Evolutionary conservation across 2,113 vertebrate species (phyloP), one percentile per base, ranked within the genome.

Genomic region (Poeciliopsis prolifica): DNA sequence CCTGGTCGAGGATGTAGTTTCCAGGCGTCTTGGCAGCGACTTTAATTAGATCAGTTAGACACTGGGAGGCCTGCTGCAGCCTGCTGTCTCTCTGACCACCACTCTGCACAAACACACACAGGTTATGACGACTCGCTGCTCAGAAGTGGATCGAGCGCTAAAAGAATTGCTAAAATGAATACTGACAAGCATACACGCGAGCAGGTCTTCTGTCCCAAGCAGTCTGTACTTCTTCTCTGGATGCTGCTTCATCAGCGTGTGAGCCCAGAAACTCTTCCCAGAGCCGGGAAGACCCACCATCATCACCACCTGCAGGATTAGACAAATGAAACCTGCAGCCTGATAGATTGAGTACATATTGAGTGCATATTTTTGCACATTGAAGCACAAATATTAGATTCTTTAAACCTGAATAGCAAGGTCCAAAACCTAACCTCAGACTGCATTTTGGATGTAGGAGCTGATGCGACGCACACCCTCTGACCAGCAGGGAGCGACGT

Each of bases 1-100:
- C 96, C 96, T 98, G 97, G 83, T 98, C 96, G 8, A 98, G 94
- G 80, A 97, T 97, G 82, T 96, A 97, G 90, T 97, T 98, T 28
- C 95, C 93, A 65, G 91, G 94, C 74, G 89, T 94, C 80, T 93
- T 86, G 35, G 96, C 95, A 69, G 96, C 96, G 10, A 95, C 80
- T 83, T 94, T 96, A 82, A 97, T 94, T 74, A 97, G 90, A 60
- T 96, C 93, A 78, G 95, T 97, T 69, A 98, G 89, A 88, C 96
- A 97, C 78, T 94, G 95, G 75, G 96, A 95, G 48, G 96, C 96
- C 93, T 97, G 95, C 88, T 95, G 95, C 64, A 96, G 89, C 80
- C 92, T 84, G 77, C 87, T 74, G 48, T 96, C 95, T 82, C 83
- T 93, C 75, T 91, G 91, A 77, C 92, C 94, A 22, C 89, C 81